Conservation (phyloP, 2,888 invertebrate genomes). For the Thera britannica region DNA sequence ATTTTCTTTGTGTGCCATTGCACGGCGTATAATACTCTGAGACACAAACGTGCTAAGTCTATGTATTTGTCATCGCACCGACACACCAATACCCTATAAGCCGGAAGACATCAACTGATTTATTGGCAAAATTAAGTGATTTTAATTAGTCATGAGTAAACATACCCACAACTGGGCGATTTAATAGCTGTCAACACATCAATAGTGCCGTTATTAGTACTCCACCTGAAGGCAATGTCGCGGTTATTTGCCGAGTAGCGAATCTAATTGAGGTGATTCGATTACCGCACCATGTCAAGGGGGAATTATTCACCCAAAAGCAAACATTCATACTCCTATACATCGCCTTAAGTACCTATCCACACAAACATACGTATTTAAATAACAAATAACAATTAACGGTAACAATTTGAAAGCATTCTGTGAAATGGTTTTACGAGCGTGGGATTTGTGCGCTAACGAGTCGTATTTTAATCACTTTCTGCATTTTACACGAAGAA, state of each 20-base stretch:
- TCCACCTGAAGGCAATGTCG: constrained; percentile 62
- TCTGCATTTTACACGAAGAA: constrained; percentile 68
- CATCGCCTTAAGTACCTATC: constrained; percentile 42
- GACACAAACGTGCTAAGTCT: no score
- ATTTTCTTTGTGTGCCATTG: no score
- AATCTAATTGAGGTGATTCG: constrained; percentile 60
- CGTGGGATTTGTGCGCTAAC: constrained; percentile 84
- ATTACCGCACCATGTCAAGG: constrained; percentile 62
- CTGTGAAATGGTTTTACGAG: constrained; percentile 84
- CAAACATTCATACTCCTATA: constrained; percentile 51
- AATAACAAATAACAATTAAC: constrained; percentile 47
- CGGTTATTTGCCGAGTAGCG: constrained; percentile 65
- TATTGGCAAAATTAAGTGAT: neutral
- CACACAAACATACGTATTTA: constrained; percentile 44
- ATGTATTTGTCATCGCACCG: no score
- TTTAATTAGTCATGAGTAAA: neutral
- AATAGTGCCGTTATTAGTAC: constrained; percentile 65
- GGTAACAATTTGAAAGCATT: constrained; percentile 74
- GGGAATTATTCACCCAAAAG: constrained; percentile 55
- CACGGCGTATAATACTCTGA: no score
- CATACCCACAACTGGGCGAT: constrained; percentile 9
- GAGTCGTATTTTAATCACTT: constrained; percentile 63
- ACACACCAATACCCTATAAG: no score
- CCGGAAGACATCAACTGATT: neutral
- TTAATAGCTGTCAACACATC: constrained; percentile 53